Evolutionary conservation across 1,140 invertebrate genomes (phyloP).

Genomic region (Spodoptera litura): DNA sequence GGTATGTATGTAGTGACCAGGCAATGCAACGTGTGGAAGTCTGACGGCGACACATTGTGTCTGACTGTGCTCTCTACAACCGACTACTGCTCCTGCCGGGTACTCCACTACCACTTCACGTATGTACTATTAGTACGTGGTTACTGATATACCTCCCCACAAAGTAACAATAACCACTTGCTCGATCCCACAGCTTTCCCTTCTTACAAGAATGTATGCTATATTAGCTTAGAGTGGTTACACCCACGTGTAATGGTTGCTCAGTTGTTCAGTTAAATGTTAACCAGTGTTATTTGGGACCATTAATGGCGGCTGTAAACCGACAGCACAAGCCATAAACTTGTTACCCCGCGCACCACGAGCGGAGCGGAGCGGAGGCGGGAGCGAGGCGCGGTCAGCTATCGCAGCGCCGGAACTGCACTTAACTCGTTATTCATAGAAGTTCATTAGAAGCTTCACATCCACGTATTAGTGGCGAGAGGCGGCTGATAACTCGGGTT

Average conservation of each 20-base stretch:
- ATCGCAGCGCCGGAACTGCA: constrained; percentile 8
- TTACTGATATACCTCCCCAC: neutral
- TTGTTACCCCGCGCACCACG: neutral
- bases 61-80: no score
- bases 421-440: constrained; percentile 43
- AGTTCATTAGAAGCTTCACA: constrained; percentile 47
- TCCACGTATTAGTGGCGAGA: constrained; percentile 23
- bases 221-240: neutral
- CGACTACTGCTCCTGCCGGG: no score
- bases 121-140: no score
- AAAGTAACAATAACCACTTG: neutral
- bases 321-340: constrained; percentile 34
- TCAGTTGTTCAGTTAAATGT: constrained; percentile 36
- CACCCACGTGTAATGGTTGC: neutral
- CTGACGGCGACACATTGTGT: no score
- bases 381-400: constrained; percentile 1
- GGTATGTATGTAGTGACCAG: no score
- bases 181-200: neutral
- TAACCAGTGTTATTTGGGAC: constrained; percentile 33
- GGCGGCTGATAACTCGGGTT: constrained; percentile 50
- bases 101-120: no score
- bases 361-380: neutral
- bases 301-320: constrained; percentile 37
- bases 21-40: no score
- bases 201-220: neutral